These are phyloP conservation scores for Bruchidius siliquastri DNA, from an alignment of 2,888 invertebrate species.

Conservation along the genomic window DNA sequence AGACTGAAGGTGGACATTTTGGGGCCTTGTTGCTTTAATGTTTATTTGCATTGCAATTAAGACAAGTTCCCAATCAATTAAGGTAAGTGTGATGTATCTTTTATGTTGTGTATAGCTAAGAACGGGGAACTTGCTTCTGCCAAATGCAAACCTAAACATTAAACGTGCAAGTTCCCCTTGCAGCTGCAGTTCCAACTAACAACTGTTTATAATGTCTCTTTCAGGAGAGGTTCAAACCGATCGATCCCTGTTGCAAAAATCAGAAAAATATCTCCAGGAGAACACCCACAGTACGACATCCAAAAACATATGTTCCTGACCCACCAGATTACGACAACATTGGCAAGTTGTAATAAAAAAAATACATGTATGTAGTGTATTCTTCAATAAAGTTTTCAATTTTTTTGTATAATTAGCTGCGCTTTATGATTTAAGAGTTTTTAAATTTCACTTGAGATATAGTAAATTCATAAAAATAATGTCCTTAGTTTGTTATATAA, in stretches of 20 bases:
- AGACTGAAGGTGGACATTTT: background rate
- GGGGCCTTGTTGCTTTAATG: background rate
- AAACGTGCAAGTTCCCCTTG: constrained; percentile 18
- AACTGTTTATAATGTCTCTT: constrained; percentile 1
- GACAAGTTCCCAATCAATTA: background rate
- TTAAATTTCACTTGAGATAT: no score
- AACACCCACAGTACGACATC: constrained; percentile 3
- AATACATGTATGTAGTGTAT: background rate
- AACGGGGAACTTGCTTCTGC: constrained; percentile 19
- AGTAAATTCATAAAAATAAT: no score
- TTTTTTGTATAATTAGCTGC: no score
- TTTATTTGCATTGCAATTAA: background rate
- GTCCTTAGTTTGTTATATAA: no score
- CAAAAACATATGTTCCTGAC: constrained; percentile 14
- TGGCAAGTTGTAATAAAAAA: background rate
- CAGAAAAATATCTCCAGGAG: constrained; percentile 6
- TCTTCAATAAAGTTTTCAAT: no score
- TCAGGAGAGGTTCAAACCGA: constrained; percentile 12
- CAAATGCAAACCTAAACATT: constrained; percentile 5
- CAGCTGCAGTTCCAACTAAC: background rate
- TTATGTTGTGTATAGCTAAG: background rate
- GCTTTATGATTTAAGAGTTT: no score
- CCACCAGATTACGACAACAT: constrained; percentile 8
- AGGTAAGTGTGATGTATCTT: constrained; percentile 7
- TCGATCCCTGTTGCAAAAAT: constrained; percentile 15